These are phyloP conservation scores for Orchestia grillus DNA, from an alignment of 1,140 invertebrate genomes.

Conservation along the genomic window DNA sequence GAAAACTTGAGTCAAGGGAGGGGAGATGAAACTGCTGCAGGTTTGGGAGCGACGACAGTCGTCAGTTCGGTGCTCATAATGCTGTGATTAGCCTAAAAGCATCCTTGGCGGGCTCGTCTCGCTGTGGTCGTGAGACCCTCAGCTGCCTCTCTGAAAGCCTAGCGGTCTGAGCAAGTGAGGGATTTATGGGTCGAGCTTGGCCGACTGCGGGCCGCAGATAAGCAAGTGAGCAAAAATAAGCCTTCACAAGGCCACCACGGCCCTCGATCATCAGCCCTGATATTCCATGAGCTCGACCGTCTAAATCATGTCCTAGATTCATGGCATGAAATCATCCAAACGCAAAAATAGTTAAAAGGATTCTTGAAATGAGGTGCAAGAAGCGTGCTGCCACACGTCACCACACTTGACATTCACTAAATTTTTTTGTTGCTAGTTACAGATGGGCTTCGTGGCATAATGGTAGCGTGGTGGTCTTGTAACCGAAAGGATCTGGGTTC, in stretches of 20 bases:
- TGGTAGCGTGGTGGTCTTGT: no score
- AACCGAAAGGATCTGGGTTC: no score
- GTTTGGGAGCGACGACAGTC: not conserved
- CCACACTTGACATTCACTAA: no score
- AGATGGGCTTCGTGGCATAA: no score
- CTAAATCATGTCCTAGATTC: not conserved
- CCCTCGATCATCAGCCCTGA: not conserved
- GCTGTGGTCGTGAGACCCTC: not conserved
- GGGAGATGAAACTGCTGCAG: not conserved
- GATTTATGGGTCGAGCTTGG: constrained; percentile 15
- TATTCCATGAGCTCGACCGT: not conserved
- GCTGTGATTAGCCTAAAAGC: constrained; percentile 54
- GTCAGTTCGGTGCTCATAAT: constrained; percentile 1
- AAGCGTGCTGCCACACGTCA: no score
- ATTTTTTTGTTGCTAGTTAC: no score
- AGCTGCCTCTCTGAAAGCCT: constrained; percentile 23
- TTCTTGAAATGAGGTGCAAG: not conserved
- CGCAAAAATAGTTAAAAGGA: not conserved
- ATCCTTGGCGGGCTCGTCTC: not conserved
- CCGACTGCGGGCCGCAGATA: not conserved
- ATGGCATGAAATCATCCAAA: no score
- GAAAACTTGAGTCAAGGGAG: not conserved
- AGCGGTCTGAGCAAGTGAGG: not conserved
- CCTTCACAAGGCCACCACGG: not conserved
- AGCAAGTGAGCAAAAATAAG: constrained; percentile 24